These are phyloP conservation scores for Axinella damicornis DNA, from an alignment of 37 sponge, comb jelly and placozoan genomes.

Conservation along the genomic window DNA sequence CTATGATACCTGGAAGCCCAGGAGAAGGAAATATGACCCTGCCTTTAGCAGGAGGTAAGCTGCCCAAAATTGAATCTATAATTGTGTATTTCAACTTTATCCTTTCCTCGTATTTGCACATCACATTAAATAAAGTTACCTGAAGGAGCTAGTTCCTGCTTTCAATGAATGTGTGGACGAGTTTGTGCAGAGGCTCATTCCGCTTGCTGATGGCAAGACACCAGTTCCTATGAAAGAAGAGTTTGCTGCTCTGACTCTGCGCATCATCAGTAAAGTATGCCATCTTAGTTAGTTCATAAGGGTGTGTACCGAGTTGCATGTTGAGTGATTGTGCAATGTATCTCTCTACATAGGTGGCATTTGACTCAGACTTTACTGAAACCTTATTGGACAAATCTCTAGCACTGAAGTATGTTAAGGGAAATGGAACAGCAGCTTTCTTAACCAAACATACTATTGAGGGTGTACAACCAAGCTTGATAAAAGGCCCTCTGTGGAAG, in stretches of 20 bases:
- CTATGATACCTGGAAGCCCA: slow-evolving; percentile 15
- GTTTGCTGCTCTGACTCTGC: not conserved
- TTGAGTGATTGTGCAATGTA: too few species aligned
- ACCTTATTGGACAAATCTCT: not conserved
- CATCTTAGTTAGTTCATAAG: not conserved
- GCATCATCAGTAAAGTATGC: slow-evolving; percentile 2
- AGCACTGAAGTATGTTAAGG: not conserved
- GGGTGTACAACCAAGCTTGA: too few species aligned
- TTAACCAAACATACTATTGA: not conserved
- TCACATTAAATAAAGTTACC: not conserved
- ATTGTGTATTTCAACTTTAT: too few species aligned
- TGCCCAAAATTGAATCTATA: too few species aligned
- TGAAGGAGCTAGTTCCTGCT: not conserved
- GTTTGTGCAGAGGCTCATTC: not conserved
- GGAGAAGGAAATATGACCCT: slow-evolving; percentile 6
- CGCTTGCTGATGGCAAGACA: slow-evolving; percentile 7
- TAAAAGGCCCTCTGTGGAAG: too few species aligned
- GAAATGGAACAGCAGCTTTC: not conserved
- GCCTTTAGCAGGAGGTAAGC: slow-evolving; percentile 2
- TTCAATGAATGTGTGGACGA: slow-evolving; percentile 28
- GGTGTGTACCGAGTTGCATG: too few species aligned
- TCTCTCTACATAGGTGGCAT: too few species aligned
- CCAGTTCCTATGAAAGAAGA: slow-evolving; percentile 15
- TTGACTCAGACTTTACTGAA: too few species aligned
- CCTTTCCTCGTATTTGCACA: too few species aligned